Evolutionary conservation across 1,140 invertebrate species (phyloP).

Genomic region (Eciton burchellii): DNA sequence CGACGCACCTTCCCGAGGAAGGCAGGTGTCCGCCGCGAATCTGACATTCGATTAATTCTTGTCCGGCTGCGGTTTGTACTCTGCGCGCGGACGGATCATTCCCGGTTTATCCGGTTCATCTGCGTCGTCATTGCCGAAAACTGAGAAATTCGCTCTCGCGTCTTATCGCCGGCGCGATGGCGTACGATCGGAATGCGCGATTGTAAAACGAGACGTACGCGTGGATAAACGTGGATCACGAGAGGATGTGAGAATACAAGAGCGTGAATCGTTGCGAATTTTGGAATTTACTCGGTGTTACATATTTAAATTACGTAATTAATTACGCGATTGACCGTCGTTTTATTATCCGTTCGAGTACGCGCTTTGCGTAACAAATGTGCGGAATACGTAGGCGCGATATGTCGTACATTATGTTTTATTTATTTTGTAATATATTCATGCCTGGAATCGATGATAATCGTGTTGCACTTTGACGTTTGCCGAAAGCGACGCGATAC

Average conservation of each 20-base stretch:
- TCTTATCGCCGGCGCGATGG: too few species aligned
- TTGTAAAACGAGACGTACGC: background rate
- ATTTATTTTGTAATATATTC: slow-evolving; percentile 36
- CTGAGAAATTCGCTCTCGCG: too few species aligned
- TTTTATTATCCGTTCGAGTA: background rate
- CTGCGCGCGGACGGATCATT: too few species aligned
- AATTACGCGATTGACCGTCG: background rate
- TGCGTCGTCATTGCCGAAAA: too few species aligned
- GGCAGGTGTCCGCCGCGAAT: slow-evolving; percentile 19
- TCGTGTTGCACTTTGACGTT: background rate
- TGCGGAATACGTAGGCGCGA: background rate
- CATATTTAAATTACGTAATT: slow-evolving; percentile 25
- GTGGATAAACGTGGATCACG: background rate
- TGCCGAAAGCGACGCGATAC: background rate
- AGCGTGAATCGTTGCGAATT: slow-evolving; percentile 10
- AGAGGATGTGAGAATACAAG: slow-evolving; percentile 4
- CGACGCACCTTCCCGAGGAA: slow-evolving; percentile 27
- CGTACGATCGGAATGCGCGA: background rate
- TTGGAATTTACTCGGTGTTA: slow-evolving; percentile 9
- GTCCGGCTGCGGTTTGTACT: background rate
- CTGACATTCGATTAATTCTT: background rate
- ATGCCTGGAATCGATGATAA: background rate
- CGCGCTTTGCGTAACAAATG: background rate
- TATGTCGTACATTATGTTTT: background rate
- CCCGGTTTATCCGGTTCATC: too few species aligned